Evolutionary conservation across 2,888 invertebrate genomes (phyloP), one percentile per base, ranked within the genome.

Genomic region (Sialis lutaria): DNA sequence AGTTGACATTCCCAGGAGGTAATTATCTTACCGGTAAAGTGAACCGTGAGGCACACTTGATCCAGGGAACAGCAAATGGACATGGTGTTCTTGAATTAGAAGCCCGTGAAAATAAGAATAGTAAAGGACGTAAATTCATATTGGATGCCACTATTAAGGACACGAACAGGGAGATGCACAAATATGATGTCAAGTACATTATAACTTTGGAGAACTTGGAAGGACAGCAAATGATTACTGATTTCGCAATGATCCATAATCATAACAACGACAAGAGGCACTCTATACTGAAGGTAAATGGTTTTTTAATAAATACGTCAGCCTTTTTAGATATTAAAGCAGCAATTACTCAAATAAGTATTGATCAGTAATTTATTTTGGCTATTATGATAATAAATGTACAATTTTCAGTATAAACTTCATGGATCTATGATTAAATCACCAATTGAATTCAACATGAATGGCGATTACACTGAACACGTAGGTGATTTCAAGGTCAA

Each of bases 1-100:
- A 74, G 33, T 10, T 74, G 0, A 69, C 68, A 33, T 50, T 79
- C 1, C 73, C 74, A 1, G 67, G 62, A 47, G 67, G 68, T 1
- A 61, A 67, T 31, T 67, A 69, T 44, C 45, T 73, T n/a, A 57
- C 60, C 6, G 60, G 59, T 6, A 69, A 68, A 49, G 48, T 60
- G 1, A 61, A 65, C 44, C 62, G 65, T 22, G 60, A 57, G 1
- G 39, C 58, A 22, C 56, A 56, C n/a, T 47, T 49, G 6, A 56
- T 52, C 2, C 59, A 61, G 12, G 58, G 57, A 4, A 45, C 61
- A 5, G 45, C 53, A 40, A 61, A 58, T 44, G 62, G 59, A 12
- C 54, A 64, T 31, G 46, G 50, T 1, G 45, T 56, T 30, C 37
- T 52, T 1, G 63, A 61, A 40, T 4, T 70, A 2, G 61, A 62